Evolutionary conservation across 92 coral and sea anemone genomes (phyloP).

Genomic region (Porites evermanni): DNA sequence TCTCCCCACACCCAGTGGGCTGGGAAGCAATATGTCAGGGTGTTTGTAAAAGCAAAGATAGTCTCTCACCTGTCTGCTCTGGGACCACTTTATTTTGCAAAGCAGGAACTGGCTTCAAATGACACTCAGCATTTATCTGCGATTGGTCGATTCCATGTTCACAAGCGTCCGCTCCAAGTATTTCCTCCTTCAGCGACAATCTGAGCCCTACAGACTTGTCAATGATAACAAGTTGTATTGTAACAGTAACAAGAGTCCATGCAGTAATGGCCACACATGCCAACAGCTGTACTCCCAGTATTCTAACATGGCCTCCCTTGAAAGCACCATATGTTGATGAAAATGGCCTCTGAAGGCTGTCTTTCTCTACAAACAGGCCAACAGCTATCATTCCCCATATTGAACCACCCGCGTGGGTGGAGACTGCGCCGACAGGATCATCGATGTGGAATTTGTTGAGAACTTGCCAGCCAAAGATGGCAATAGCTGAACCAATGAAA

Average conservation of each 20-base stretch:
- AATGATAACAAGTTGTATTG: slow-evolving; percentile 60
- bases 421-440: slow-evolving; percentile 88
- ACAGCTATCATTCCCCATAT: slow-evolving; percentile 92
- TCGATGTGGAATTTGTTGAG: slow-evolving; percentile 75
- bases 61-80: not conserved
- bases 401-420: slow-evolving; percentile 90
- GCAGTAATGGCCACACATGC: slow-evolving; percentile 68
- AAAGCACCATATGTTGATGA: slow-evolving; percentile 82
- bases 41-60: slow-evolving; percentile 87
- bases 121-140: slow-evolving; percentile 6
- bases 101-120: slow-evolving; percentile 16
- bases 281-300: slow-evolving; percentile 71
- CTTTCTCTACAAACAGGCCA: slow-evolving; percentile 88
- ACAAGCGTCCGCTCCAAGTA: slow-evolving; percentile 68
- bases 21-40: slow-evolving; percentile 84
- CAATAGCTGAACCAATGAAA: slow-evolving; percentile 78
- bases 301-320: slow-evolving; percentile 81
- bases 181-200: slow-evolving; percentile 65
- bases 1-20: slow-evolving; percentile 97
- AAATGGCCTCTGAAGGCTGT: slow-evolving; percentile 73
- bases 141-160: slow-evolving; percentile 67
- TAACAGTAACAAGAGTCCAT: slow-evolving; percentile 64
- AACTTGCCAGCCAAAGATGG: slow-evolving; percentile 83
- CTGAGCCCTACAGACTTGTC: slow-evolving; percentile 68
- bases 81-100: slow-evolving; percentile 27